Evolutionary conservation across 2,888 invertebrate genomes (phyloP).

Genomic region (Eristalis tenax): DNA sequence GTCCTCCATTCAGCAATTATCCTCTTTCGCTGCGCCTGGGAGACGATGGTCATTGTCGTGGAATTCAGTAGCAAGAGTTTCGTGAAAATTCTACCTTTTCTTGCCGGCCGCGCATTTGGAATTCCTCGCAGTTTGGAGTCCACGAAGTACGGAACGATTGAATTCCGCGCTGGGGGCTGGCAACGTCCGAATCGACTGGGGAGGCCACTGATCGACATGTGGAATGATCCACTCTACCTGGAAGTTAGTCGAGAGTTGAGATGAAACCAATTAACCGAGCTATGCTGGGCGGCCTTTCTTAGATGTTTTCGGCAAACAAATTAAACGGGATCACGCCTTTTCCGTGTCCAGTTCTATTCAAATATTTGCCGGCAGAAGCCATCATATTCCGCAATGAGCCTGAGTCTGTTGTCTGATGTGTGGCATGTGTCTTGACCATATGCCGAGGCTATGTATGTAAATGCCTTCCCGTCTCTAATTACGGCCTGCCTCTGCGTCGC

Average conservation of each 20-base stretch:
- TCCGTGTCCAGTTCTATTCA: conserved; percentile 50
- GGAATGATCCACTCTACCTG: conserved; percentile 51
- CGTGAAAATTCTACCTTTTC: conserved; percentile 62
- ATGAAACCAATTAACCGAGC: conserved; percentile 51
- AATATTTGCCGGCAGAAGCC: conserved; percentile 41
- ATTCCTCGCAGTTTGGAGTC: conserved; percentile 61
- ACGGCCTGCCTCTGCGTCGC: not conserved
- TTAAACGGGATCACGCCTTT: conserved; percentile 65
- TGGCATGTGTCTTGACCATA: conserved; percentile 28
- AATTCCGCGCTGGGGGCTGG: conserved; percentile 36
- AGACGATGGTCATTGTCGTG: conserved; percentile 63
- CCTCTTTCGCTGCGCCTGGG: conserved; percentile 36
- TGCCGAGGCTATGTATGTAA: conserved; percentile 45
- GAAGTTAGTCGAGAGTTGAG: conserved; percentile 30
- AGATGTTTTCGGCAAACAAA: conserved; percentile 70
- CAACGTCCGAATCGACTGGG: conserved; percentile 35
- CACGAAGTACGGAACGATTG: conserved; percentile 51
- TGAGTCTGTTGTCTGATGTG: conserved; percentile 6
- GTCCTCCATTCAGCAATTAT: conserved; percentile 61
- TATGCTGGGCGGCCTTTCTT: conserved; percentile 49
- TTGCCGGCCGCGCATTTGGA: conserved; percentile 57
- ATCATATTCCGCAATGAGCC: conserved; percentile 9
- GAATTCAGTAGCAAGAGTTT: conserved; percentile 69
- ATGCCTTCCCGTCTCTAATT: conserved; percentile 32
- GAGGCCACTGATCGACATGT: conserved; percentile 61